Base-by-base conservation (phyloP, 2,888 invertebrate species). In the Melinopterus prodromus region DNA sequence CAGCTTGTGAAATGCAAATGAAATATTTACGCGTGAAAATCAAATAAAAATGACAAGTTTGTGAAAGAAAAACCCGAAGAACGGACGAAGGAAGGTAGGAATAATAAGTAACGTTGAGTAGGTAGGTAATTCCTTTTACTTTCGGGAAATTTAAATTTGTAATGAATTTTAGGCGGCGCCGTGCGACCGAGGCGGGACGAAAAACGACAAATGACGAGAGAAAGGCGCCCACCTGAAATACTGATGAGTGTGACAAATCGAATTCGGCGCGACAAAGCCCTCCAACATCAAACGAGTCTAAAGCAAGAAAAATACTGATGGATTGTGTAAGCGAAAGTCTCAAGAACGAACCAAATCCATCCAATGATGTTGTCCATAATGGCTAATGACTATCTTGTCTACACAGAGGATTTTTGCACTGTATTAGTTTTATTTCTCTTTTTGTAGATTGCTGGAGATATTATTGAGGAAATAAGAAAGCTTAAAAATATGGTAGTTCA, bases 41-140 rank as follows among this genome's bases (percentile, higher is more conserved):
- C 53, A 53, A 53, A 53, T 53, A 53, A 53, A 53, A 53, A 53
- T 53, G 53, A 53, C 53, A 53, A 53, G 53, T 53, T 53, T 53
- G 53, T 1, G 53, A 53, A 12, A 7, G 53, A 53, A 53, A 53
- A 53, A 1, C 53, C 53, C 12, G 53, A 7, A 53, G 7, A 53
- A 53, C 53, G 53, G 5, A 53, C 1, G 53, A 4, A 2, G 12
- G 2, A 53, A 53, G 53, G 53, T 53, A 53, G 53, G 53, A 53
- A 53, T 53, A 53, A 53, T 53, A 53, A 53, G 53, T 53, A 53
- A 53, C 53, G 53, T 7, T 9, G 12, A 53, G 53, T 0, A 12
- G 12, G 9, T 53, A 53, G 53, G 53, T 53, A 53, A 53, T 53
- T 53, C 53, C 53, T 53, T 53, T 53, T 53, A 53, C 53, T 53